Base-by-base conservation (phyloP, 2,113 vertebrate species). In the Carollia perspicillata region DNA sequence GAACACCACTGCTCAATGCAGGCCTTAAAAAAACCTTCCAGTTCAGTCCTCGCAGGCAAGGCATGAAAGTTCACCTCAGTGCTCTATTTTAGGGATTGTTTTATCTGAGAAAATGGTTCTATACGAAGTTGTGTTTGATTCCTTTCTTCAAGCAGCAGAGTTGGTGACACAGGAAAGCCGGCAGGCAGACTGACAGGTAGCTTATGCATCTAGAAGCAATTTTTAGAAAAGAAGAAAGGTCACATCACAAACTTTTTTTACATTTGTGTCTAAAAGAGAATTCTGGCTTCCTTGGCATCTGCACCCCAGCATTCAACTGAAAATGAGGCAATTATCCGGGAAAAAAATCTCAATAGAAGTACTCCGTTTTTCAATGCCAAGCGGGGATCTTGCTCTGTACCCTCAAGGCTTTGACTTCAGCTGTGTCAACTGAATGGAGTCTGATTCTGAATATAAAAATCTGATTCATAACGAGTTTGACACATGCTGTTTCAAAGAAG, bases 371-470 rank as follows among this genome's bases (percentile, higher is more conserved):
- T 93, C 69, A 28, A 18, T 55, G 49, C 55, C 77, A 92, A 97
- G 49, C 20, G 77, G 26, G 33, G 55, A 69, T 74, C 71, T 44
- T 84, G 33, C 60, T 42, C 84, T 95, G 42, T 28, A 33, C 47
- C 80, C 71, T 88, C 53, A 22, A 86, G 49, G 86, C 71, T 94
- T 78, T 94, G 69, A 97, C 71, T 88, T 95, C 28, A 81, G 71
- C 90, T 85, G 33, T 97, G 89, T 93, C 87, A 90, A 71, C 92
- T 53, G 23, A 96, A 47, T 81, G 44, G 13, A 47, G 95, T 94
- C 47, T 77, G 75, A 77, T 96, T 95, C 58, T 85, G 90, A 95
- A 83, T 95, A 78, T 88, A 90, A 97, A 96, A 92, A 68, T 88
- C 47, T 93, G 89, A 84, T 84, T 92, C 89, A 87, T 75, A 65